Conservation (phyloP, 2,797 vertebrate genomes). For the Girardinus metallicus region DNA sequence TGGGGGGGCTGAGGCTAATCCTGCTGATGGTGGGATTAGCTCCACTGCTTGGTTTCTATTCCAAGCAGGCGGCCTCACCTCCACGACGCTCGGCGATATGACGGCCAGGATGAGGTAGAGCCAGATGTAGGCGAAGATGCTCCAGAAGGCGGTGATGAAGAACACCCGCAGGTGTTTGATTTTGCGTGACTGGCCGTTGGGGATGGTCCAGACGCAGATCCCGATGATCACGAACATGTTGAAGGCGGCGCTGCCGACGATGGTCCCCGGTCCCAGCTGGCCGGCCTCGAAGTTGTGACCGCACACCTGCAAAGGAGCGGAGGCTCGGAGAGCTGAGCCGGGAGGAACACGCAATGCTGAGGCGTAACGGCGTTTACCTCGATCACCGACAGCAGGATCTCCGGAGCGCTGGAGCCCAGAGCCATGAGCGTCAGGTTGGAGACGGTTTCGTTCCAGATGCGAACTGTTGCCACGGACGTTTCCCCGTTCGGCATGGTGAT, state of each 20-base stretch:
- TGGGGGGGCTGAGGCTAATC: no score
- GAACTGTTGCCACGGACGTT: slow-evolving; percentile 85
- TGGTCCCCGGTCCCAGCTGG: slow-evolving; percentile 88
- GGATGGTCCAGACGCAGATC: slow-evolving; percentile 88
- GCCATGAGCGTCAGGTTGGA: slow-evolving; percentile 95
- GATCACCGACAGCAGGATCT: slow-evolving; percentile 92
- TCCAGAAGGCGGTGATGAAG: slow-evolving; percentile 92
- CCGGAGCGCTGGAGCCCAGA: slow-evolving; percentile 90
- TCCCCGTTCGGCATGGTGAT: slow-evolving; percentile 91
- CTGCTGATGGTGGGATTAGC: background rate
- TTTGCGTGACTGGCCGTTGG: slow-evolving; percentile 82
- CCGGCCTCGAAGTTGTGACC: slow-evolving; percentile 88
- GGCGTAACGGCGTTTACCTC: slow-evolving; percentile 75
- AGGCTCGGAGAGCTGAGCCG: background rate
- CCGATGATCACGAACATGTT: slow-evolving; percentile 95
- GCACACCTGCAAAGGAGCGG: slow-evolving; percentile 75
- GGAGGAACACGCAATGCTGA: accelerated
- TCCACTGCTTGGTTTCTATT: background rate
- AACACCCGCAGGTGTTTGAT: slow-evolving; percentile 92
- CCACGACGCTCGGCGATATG: slow-evolving; percentile 87
- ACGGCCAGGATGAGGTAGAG: slow-evolving; percentile 90
- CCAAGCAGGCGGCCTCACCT: slow-evolving; percentile 47
- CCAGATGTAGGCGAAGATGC: slow-evolving; percentile 94
- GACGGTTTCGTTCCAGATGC: slow-evolving; percentile 92
- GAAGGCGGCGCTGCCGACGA: slow-evolving; percentile 92